These are phyloP conservation scores for Chelidonichthys spinosus DNA, from an alignment of 2,797 vertebrate species.

Conservation along the genomic window DNA sequence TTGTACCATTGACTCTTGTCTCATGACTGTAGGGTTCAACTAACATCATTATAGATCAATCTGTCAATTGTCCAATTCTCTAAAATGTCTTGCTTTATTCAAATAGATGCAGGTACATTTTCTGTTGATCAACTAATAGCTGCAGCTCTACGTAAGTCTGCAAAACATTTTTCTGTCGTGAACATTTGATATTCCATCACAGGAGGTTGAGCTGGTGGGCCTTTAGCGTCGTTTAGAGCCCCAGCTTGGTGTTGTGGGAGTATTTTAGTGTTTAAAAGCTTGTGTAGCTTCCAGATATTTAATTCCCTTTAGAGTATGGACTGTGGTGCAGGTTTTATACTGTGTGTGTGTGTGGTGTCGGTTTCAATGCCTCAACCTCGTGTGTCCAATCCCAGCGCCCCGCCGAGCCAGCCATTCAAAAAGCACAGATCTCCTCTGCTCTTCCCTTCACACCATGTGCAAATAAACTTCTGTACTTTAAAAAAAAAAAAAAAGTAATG, in stretches of 20 bases:
- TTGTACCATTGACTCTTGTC: background rate
- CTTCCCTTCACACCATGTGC: conserved; percentile 59
- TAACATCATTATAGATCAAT: background rate
- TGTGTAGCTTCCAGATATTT: conserved; percentile 15
- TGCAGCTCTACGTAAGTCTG: background rate
- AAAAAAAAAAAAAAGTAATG: conserved; percentile 39
- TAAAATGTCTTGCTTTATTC: background rate
- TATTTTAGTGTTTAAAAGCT: background rate
- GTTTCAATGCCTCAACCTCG: conserved; percentile 4
- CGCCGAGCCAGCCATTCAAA: conserved; percentile 29
- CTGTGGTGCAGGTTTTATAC: conserved; percentile 12
- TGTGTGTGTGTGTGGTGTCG: conserved; percentile 7
- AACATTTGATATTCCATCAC: background rate
- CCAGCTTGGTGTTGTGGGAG: background rate
- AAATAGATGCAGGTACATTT: background rate
- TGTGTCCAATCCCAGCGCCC: conserved; percentile 16
- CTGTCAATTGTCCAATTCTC: too few species aligned
- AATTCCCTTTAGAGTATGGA: conserved; percentile 21
- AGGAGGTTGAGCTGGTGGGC: background rate
- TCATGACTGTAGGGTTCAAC: background rate
- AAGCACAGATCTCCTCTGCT: conserved; percentile 17
- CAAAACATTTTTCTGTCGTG: background rate
- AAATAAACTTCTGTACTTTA: conserved; percentile 50
- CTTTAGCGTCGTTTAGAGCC: background rate
- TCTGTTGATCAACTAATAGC: background rate